Percentiles rank a stretch among this genome's conserved stretches.
phyloP scores from a whole-genome alignment of 2,113 vertebrate genomes.

The human region GRCh38 chr13:20419001-20419500 shows the following conservation, averaged over 20 bases:
- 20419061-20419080: neutral
- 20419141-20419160: fast-evolving
- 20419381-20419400: too few species aligned
- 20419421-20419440: too few species aligned
- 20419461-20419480: too few species aligned
- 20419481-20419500: too few species aligned
- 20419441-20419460: too few species aligned
- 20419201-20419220: too few species aligned
- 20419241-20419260: neutral
- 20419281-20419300: too few species aligned
- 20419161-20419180: neutral
- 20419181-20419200: neutral
- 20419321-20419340: too few species aligned
- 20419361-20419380: too few species aligned
- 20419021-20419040: fast-evolving
- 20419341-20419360: too few species aligned
- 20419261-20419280: neutral
- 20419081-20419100: neutral
- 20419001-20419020: neutral
- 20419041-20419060: neutral
- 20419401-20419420: too few species aligned
- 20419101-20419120: neutral
- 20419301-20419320: too few species aligned
- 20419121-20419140: neutral
- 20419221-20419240: neutral